Base-by-base conservation (phyloP, 2,113 vertebrate species). In the Coturnix japonica region DNA sequence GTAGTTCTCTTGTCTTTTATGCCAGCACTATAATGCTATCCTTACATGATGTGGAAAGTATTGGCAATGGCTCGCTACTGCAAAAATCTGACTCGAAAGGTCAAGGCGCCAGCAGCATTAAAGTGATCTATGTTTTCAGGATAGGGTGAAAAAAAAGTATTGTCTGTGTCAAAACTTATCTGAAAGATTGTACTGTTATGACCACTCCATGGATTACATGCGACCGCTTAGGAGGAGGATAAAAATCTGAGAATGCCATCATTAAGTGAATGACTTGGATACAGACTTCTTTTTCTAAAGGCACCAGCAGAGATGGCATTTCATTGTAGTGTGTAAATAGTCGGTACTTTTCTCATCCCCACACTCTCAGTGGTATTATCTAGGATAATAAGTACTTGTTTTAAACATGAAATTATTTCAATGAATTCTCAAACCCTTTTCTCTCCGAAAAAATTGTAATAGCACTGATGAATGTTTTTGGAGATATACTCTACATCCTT, bases 371-470 rank as follows among this genome's bases (percentile, higher is more conserved):
- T 78, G 26, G 31, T 44, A 79, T 16, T 91, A 92, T 76, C 31
- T 90, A 83, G 31, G 54, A 3, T 71, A 57, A 15, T 84, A 44
- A 37, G 44, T 39, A 57, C 17, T 46, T 25, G 20, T 51, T 30
- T 28, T 60, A 66, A 53, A 23, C 51, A n/a, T 60, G 12, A 5
- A 65, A 13, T 25, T 46, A 43, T 9, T 84, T 61, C 86, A 93
- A 78, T 49, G 39, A 94, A 84, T 49, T 44, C 5, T 37, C 81
- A 86, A 89, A 1, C 6, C 7, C 47, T 54, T 84, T 89, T 88
- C 46, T 81, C 71, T 89, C 56, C 39, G 54, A 69, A 64, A 74
- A 91, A 95, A 66, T 28, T 86, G 61, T 75, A 79, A 83, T 65
- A 81, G 43, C 19, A 93, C 54, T 16, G 18, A 82, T 21, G 35